Percentiles rank a stretch among this genome's conserved stretches.
Evolutionary conservation across 2,113 vertebrate species (phyloP).

Genomic region (Platichthys stellatus): DNA sequence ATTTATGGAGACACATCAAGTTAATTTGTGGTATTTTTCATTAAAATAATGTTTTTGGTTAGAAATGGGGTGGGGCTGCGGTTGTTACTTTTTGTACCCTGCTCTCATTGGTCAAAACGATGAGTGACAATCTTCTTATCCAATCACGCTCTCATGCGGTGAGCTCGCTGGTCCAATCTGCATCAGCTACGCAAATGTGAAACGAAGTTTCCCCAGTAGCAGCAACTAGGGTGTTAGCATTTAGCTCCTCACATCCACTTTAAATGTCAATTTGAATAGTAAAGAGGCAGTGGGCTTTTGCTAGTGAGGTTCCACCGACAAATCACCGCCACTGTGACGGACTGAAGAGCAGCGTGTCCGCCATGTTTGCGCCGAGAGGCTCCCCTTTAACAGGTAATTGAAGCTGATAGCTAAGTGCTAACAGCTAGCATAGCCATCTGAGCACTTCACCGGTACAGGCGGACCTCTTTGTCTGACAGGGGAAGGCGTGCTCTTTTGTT

Average conservation of each 20-base stretch:
- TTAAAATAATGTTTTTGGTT: neutral
- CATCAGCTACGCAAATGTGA: constrained; percentile 61
- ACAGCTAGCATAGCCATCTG: constrained; percentile 61
- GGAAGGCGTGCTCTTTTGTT: constrained; percentile 86
- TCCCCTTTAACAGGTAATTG: constrained; percentile 52
- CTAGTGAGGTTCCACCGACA: neutral
- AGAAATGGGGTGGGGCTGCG: neutral
- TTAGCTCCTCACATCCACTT: constrained; percentile 43
- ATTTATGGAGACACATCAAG: neutral
- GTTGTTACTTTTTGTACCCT: neutral
- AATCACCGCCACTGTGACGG: neutral
- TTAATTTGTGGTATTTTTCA: neutral
- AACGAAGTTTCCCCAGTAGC: constrained; percentile 64
- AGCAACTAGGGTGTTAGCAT: constrained; percentile 34
- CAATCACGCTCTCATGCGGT: constrained; percentile 55
- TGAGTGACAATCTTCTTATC: neutral
- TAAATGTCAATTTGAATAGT: constrained; percentile 37
- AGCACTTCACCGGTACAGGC: constrained; percentile 77
- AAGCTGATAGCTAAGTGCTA: constrained; percentile 70
- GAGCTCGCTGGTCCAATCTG: constrained; percentile 39
- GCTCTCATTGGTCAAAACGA: constrained; percentile 49
- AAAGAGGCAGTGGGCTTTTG: neutral
- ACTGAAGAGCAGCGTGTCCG: constrained; percentile 15
- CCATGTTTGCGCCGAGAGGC: constrained; percentile 58
- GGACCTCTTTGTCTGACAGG: constrained; percentile 85